phyloP scores from a whole-genome alignment of 2,113 vertebrate species.

The Picathartes gymnocephalus region DNA sequence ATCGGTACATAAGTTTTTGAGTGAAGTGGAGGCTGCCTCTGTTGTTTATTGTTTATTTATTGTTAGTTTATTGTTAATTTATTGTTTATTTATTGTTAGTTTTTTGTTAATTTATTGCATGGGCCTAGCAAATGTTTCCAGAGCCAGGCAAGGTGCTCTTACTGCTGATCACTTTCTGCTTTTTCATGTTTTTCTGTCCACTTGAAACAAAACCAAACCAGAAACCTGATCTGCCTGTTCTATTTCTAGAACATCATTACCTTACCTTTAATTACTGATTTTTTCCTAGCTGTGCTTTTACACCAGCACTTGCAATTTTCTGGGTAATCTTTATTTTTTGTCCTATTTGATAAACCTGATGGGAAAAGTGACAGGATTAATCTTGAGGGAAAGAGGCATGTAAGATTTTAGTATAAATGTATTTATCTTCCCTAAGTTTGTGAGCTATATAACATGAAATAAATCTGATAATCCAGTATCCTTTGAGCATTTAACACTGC shows the following conservation, averaged over 20 bases:
- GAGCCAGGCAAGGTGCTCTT: neutral
- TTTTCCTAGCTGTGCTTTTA: neutral
- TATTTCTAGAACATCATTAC: neutral
- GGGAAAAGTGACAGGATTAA: neutral
- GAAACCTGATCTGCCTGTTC: neutral
- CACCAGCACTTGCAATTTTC: neutral
- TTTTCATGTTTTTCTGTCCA: neutral
- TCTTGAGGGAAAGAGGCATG: neutral
- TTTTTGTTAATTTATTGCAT: neutral
- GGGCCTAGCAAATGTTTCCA: neutral
- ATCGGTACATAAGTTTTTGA: neutral
- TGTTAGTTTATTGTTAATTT: neutral
- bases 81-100: neutral
- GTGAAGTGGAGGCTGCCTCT: neutral
- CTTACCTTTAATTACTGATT: neutral
- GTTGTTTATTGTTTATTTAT: neutral
- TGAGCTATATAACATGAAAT: neutral
- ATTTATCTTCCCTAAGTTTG: neutral
- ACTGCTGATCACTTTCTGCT: neutral
- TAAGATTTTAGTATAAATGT: neutral
- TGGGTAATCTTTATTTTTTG: neutral
- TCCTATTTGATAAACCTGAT: neutral
- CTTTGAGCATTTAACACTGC: neutral
- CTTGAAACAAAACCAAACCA: neutral
- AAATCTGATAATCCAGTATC: neutral